phyloP scores from a whole-genome alignment of 2,797 vertebrate species.

The Thamnophis elegans region DNA sequence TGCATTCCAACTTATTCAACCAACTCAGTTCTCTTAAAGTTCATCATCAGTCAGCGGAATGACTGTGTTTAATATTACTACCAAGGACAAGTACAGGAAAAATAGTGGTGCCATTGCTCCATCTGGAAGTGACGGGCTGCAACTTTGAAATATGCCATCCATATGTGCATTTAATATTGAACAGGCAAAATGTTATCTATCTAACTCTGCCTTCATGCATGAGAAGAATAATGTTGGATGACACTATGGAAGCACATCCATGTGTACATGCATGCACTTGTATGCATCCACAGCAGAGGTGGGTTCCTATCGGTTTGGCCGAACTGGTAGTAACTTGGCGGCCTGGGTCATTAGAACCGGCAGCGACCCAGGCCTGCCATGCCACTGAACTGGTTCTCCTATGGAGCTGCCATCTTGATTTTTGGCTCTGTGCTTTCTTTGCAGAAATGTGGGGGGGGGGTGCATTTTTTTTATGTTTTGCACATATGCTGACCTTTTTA shows the following conservation, averaged over 20 bases:
- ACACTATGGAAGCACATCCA: neutral
- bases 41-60: slow-evolving; percentile 52
- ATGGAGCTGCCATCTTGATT: too few species aligned
- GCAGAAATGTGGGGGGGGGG: too few species aligned
- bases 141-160: slow-evolving; percentile 28
- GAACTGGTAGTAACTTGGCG: too few species aligned
- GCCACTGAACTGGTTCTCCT: too few species aligned
- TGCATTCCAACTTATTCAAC: slow-evolving; percentile 51
- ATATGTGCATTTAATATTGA: neutral
- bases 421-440: too few species aligned
- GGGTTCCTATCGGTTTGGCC: too few species aligned
- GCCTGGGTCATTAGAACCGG: too few species aligned
- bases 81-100: slow-evolving; percentile 33
- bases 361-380: too few species aligned
- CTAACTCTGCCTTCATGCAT: neutral
- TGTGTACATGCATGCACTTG: neutral
- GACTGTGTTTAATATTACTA: slow-evolving; percentile 31
- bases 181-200: neutral
- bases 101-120: slow-evolving; percentile 30
- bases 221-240: neutral
- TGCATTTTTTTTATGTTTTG: too few species aligned
- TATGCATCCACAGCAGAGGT: neutral
- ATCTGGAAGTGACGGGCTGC: slow-evolving; percentile 22
- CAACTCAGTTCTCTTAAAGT: slow-evolving; percentile 37
- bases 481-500: too few species aligned